phyloP scores from a whole-genome alignment of 2,888 invertebrate genomes.

The Nasonovia ribisnigri region DNA sequence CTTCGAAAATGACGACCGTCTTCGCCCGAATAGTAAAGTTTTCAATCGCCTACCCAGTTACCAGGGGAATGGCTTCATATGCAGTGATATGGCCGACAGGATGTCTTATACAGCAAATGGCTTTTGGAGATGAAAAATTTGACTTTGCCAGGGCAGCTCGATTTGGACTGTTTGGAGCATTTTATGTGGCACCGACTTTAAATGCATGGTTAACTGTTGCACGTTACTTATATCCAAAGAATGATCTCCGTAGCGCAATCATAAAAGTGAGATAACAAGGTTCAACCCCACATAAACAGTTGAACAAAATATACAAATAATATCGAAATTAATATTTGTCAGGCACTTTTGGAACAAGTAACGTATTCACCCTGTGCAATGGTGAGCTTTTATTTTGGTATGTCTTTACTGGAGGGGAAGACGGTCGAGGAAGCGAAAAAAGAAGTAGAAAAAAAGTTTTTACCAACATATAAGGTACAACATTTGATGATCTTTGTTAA shows the following conservation, averaged over 20 bases:
- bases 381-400: conserved; percentile 82
- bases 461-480: conserved; percentile 81
- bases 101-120: conserved; percentile 74
- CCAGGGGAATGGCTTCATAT: conserved; percentile 76
- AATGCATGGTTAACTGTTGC: conserved; percentile 75
- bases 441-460: conserved; percentile 81
- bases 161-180: conserved; percentile 68
- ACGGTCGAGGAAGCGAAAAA: conserved; percentile 76
- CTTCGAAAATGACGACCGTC: conserved; percentile 37
- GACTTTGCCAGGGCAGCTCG: conserved; percentile 67
- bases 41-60: conserved; percentile 72
- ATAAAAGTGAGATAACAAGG: conserved; percentile 75
- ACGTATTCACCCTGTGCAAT: conserved; percentile 83
- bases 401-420: conserved; percentile 81
- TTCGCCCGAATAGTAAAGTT: conserved; percentile 69
- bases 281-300: not conserved
- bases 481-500: not conserved
- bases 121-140: conserved; percentile 66
- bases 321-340: conserved; percentile 66
- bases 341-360: conserved; percentile 82
- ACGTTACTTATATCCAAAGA: conserved; percentile 82
- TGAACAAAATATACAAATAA: not conserved
- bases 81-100: conserved; percentile 75
- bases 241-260: conserved; percentile 78
- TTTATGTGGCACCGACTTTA: conserved; percentile 69